Evolutionary conservation across 2,888 invertebrate species (phyloP).

Genomic region (Melinopterus prodromus): DNA sequence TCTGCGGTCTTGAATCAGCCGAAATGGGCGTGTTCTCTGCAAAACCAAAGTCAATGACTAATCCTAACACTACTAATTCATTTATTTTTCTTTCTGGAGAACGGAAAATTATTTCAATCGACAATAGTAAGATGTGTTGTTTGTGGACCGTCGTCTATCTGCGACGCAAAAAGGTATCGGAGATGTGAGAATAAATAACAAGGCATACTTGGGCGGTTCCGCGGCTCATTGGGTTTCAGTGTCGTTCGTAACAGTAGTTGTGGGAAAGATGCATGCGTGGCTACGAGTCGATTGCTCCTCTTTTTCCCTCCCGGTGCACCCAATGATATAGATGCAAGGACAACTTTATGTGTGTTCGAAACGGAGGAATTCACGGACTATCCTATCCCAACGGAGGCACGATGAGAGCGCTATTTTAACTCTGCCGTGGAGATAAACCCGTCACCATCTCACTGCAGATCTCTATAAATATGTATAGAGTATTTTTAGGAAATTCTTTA

Average conservation of each 20-base stretch:
- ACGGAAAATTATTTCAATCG: no score
- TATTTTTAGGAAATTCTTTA: neutral
- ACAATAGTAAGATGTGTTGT: neutral
- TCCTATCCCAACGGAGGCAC: neutral
- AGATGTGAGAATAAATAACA: neutral
- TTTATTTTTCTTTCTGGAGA: no score
- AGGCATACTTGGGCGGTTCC: neutral
- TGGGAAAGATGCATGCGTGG: slow-evolving; percentile 23
- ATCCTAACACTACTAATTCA: no score
- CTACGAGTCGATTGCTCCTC: neutral
- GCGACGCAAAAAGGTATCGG: neutral
- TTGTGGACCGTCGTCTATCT: neutral
- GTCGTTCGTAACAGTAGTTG: slow-evolving; percentile 27
- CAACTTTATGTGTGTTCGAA: neutral
- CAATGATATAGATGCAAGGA: neutral
- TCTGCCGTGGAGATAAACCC: neutral
- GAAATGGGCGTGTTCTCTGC: neutral
- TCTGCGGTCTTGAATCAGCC: neutral
- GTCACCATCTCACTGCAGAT: neutral
- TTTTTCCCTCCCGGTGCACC: neutral
- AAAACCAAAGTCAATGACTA: neutral
- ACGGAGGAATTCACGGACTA: neutral
- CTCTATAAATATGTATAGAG: neutral
- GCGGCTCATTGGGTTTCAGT: slow-evolving; percentile 32
- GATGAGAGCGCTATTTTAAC: neutral